Conservation (phyloP, 1,140 invertebrate species). For the Drosophila persimilis region DNA sequence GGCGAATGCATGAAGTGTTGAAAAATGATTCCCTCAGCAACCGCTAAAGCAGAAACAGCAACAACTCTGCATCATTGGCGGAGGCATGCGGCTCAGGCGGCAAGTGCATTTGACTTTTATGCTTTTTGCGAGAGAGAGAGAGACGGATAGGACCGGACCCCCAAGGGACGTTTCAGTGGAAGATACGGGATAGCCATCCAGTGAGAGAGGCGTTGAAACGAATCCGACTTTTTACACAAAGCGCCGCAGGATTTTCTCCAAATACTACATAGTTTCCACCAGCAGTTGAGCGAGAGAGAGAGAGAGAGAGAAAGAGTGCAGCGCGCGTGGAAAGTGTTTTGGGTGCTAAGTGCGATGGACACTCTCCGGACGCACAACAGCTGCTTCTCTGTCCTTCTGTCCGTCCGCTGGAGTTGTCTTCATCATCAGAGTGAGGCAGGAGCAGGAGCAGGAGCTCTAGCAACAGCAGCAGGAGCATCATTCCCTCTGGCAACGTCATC, state of each 20-base stretch:
- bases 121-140: constrained; percentile 44
- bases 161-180: constrained; percentile 36
- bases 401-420: constrained; percentile 9
- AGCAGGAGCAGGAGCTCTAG: constrained; percentile 17
- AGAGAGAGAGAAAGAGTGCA: constrained; percentile 22
- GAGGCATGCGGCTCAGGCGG: constrained; percentile 12
- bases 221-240: constrained; percentile 75
- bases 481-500: constrained; percentile 67
- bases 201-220: constrained; percentile 65
- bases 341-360: constrained; percentile 67
- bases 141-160: constrained; percentile 12
- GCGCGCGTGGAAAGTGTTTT: constrained; percentile 43
- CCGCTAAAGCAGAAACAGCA: constrained; percentile 15
- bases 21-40: constrained; percentile 74
- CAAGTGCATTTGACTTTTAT: constrained; percentile 81
- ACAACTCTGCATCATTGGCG: constrained; percentile 24
- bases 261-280: constrained; percentile 67
- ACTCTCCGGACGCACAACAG: constrained; percentile 26
- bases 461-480: constrained; percentile 31
- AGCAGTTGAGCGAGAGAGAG: constrained; percentile 49
- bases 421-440: constrained; percentile 33
- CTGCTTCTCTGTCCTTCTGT: constrained; percentile 3
- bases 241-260: constrained; percentile 68
- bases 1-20: constrained; percentile 74
- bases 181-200: too few species aligned